Base-by-base conservation (phyloP, 2,113 vertebrate species). In the Anguilla japonica region DNA sequence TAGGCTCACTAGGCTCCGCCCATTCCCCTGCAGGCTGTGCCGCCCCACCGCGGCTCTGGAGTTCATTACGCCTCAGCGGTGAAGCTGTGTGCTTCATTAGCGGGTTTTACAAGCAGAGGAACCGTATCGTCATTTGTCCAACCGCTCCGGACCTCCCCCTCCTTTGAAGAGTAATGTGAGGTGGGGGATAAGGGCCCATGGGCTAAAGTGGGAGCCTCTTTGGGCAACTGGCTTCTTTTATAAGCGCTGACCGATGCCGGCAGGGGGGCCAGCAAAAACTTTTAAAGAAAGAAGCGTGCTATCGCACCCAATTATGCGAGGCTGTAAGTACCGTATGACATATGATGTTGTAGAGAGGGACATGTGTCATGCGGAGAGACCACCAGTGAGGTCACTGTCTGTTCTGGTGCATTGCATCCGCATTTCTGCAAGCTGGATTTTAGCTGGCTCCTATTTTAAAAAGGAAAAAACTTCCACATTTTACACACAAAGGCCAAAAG, bases 101-200 rank as follows among this genome's bases (percentile, higher is more conserved):
- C 22, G 50, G 43, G 34, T 56, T 20, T 67, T 29, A 39, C 34
- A 34, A 1, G 34, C 22, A 14, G 75, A 75, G 15, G 67, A 71
- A 63, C 43, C 84, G 20, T 78, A 83, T 60, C 40, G 71, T n/a
- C 71, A 60, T 56, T 5, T 5, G 29, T 57, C 83, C 50, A 63
- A 26, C 43, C 9, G 20, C 86, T 57, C 34, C 34, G 40, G 80
- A 87, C 53, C 78, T 41, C 46, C 50, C 22, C 14, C 5, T 15
- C 26, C 87, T 87, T 87, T 87, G 87, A 87, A 80, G 87, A 81
- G 46, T 53, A 83, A 83, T 43, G 43, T 53, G 63, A 75, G 43
- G 41, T 87, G 26, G 67, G 81, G 57, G 57, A 8, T 18, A 41
- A 50, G 29, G 15, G 85, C 40, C 15, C n/a, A 7, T 20, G 46